Evolutionary conservation across 2,113 vertebrate genomes (phyloP).

Genomic region (Xiphophorus hellerii): DNA sequence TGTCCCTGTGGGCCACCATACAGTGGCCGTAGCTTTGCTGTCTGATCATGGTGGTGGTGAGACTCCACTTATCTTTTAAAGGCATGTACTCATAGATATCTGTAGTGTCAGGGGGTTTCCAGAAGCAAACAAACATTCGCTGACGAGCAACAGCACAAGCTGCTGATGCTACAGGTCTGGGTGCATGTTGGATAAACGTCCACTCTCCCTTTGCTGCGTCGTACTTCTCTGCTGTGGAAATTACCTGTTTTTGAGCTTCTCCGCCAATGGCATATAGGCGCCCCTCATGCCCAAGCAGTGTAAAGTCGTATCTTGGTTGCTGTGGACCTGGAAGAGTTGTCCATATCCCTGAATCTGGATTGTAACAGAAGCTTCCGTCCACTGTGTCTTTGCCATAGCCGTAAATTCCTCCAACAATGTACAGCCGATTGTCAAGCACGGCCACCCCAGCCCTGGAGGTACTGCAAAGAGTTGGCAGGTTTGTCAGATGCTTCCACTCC

Average conservation of each 20-base stretch:
- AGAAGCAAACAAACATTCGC: conserved; percentile 92
- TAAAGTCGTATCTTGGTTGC: conserved; percentile 88
- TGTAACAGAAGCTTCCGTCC: conserved; percentile 88
- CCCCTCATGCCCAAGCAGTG: conserved; percentile 85
- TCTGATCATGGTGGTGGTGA: conserved; percentile 83
- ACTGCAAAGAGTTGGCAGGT: conserved; percentile 88
- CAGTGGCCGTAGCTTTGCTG: conserved; percentile 94
- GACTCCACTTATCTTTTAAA: conserved; percentile 80
- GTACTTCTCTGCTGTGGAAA: conserved; percentile 87
- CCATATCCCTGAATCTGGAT: conserved; percentile 84
- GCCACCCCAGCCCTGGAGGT: conserved; percentile 92
- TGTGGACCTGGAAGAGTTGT: conserved; percentile 85
- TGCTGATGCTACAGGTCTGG: conserved; percentile 82
- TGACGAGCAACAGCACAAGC: conserved; percentile 87
- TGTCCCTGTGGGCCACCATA: conserved; percentile 93
- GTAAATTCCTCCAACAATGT: conserved; percentile 89
- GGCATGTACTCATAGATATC: conserved; percentile 86
- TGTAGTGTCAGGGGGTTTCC: conserved; percentile 90
- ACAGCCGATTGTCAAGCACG: conserved; percentile 88
- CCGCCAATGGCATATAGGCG: conserved; percentile 89
- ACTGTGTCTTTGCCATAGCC: conserved; percentile 90
- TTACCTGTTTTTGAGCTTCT: conserved; percentile 80
- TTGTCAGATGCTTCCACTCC: conserved; percentile 87
- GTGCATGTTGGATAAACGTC: conserved; percentile 83
- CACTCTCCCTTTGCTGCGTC: conserved; percentile 80